These are phyloP conservation scores for Sebastolobus altivelis DNA, from an alignment of 2,797 vertebrate genomes.

Conservation along the genomic window DNA sequence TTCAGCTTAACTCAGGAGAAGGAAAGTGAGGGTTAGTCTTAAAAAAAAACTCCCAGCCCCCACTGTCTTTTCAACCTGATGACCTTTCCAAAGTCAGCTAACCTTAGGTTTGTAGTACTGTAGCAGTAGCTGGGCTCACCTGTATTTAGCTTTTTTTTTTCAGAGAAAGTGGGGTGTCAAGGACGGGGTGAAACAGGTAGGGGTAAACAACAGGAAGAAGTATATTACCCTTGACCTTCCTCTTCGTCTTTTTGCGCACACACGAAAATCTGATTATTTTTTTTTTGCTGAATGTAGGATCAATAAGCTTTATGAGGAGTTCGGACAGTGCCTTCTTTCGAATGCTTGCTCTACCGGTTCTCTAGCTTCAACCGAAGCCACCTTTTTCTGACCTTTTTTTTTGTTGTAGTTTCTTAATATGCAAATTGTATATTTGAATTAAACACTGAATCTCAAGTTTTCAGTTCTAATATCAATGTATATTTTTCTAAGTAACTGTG, in stretches of 20 bases:
- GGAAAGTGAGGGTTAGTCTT: slow-evolving; percentile 79
- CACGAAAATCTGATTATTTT: slow-evolving; percentile 51
- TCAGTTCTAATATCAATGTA: slow-evolving; percentile 83
- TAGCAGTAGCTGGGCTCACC: slow-evolving; percentile 75
- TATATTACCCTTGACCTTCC: slow-evolving; percentile 49
- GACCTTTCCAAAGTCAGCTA: slow-evolving; percentile 76
- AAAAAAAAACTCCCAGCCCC: slow-evolving; percentile 59
- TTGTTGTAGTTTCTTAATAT: slow-evolving; percentile 79
- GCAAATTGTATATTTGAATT: slow-evolving; percentile 85
- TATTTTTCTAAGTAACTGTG: slow-evolving; percentile 82
- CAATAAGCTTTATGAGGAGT: slow-evolving; percentile 77
- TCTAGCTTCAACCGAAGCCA: slow-evolving; percentile 70
- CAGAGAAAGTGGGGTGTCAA: slow-evolving; percentile 47
- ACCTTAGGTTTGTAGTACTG: slow-evolving; percentile 74
- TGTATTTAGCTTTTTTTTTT: slow-evolving; percentile 65
- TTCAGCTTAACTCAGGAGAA: slow-evolving; percentile 78
- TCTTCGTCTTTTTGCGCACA: slow-evolving; percentile 62
- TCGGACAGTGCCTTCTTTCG: slow-evolving; percentile 73
- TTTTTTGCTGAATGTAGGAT: slow-evolving; percentile 77
- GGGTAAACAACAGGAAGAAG: slow-evolving; percentile 39
- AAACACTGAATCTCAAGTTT: slow-evolving; percentile 83
- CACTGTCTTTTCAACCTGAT: slow-evolving; percentile 69
- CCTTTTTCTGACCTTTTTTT: slow-evolving; percentile 66
- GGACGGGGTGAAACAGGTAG: slow-evolving; percentile 28
- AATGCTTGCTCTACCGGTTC: slow-evolving; percentile 58